Evolutionary conservation across 2,797 vertebrate species (phyloP).

Genomic region (Myotis vivesi): DNA sequence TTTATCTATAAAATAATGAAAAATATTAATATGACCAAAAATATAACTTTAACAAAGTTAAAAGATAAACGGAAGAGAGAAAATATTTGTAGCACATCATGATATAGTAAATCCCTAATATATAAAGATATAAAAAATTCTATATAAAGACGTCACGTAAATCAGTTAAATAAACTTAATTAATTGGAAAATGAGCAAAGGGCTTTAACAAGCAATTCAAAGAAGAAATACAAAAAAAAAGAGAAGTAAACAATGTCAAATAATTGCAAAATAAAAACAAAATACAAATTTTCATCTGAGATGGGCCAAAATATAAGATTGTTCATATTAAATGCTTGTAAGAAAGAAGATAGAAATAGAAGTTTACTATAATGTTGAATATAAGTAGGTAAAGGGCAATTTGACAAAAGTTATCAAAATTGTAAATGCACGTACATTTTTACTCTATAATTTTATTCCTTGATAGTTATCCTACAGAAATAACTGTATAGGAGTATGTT

Average conservation of each 20-base stretch:
- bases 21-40: not conserved
- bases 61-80: slow-evolving; percentile 24
- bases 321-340: not conserved
- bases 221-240: slow-evolving; percentile 3
- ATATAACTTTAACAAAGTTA: not conserved
- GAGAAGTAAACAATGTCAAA: not conserved
- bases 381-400: not conserved
- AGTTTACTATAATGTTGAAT: not conserved
- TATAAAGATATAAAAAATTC: not conserved
- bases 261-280: not conserved
- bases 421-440: not conserved
- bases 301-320: not conserved
- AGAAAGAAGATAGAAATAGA: not conserved
- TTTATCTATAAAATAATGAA: slow-evolving; percentile 23
- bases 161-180: not conserved
- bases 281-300: not conserved
- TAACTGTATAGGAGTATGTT: not conserved
- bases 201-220: not conserved
- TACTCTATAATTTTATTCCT: not conserved
- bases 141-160: not conserved
- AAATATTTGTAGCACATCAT: not conserved
- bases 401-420: slow-evolving; percentile 12
- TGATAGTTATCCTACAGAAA: not conserved
- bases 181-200: not conserved
- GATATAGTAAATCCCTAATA: not conserved